These are phyloP conservation scores for Mionectes olivaceus DNA, from an alignment of 2,797 vertebrate genomes.

Conservation along the genomic window DNA sequence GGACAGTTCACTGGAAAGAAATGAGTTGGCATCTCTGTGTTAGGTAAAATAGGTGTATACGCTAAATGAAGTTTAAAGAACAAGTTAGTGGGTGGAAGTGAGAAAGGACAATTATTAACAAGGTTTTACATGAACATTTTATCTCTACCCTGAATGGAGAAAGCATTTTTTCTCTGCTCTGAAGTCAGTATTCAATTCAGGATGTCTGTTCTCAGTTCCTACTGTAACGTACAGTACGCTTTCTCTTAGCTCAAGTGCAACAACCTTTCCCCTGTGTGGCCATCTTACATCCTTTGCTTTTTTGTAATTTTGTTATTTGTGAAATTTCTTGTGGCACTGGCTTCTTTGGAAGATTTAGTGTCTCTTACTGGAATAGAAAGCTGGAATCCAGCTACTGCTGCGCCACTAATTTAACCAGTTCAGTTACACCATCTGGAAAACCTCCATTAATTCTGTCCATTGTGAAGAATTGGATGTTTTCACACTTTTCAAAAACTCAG, in stretches of 20 bases:
- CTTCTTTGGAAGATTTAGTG: not conserved
- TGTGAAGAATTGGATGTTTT: not conserved
- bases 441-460: accelerated
- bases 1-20: not conserved
- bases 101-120: not conserved
- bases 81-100: not conserved
- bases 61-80: not conserved
- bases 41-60: not conserved
- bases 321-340: not conserved
- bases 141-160: not conserved
- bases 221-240: not conserved
- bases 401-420: not conserved
- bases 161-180: not conserved
- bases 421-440: not conserved
- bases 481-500: not conserved
- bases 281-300: not conserved
- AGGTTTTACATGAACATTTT: not conserved
- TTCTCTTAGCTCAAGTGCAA: not conserved
- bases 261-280: not conserved
- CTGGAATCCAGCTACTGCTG: not conserved
- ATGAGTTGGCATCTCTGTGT: not conserved
- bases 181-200: not conserved
- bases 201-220: not conserved
- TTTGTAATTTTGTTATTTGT: not conserved
- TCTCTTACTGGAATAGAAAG: not conserved